Conservation (phyloP, 64 coral and sea anemone genomes). For the Montipora capricornis region DNA sequence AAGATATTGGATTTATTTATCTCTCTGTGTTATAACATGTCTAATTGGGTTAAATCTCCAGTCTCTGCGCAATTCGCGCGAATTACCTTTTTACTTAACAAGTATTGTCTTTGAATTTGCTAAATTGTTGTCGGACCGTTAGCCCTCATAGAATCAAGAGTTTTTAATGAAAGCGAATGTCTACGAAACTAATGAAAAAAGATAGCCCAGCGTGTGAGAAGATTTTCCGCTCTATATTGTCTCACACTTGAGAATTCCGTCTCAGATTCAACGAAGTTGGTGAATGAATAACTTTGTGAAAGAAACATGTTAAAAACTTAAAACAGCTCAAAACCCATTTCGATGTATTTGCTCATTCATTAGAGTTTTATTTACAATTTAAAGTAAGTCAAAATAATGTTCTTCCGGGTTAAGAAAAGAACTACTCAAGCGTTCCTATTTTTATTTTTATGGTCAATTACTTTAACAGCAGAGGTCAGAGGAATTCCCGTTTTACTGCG, state of each 20-base stretch:
- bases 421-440: neutral
- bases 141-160: neutral
- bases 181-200: no score
- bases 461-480: neutral
- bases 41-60: neutral
- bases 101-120: neutral
- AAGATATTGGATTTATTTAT: neutral
- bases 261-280: no score
- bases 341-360: no score
- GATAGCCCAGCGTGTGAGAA: no score
- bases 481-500: no score
- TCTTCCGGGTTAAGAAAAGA: neutral
- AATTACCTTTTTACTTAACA: neutral
- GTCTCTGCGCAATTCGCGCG: neutral
- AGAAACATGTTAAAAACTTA: no score
- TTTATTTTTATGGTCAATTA: neutral
- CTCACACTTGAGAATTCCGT: no score
- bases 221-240: no score
- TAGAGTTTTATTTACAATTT: neutral
- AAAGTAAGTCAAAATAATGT: neutral
- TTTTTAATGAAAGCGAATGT: no score
- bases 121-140: neutral
- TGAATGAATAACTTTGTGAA: no score
- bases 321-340: no score
- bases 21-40: neutral